Base-by-base conservation (phyloP, 2,113 vertebrate species). In the Aegypius monachus region DNA sequence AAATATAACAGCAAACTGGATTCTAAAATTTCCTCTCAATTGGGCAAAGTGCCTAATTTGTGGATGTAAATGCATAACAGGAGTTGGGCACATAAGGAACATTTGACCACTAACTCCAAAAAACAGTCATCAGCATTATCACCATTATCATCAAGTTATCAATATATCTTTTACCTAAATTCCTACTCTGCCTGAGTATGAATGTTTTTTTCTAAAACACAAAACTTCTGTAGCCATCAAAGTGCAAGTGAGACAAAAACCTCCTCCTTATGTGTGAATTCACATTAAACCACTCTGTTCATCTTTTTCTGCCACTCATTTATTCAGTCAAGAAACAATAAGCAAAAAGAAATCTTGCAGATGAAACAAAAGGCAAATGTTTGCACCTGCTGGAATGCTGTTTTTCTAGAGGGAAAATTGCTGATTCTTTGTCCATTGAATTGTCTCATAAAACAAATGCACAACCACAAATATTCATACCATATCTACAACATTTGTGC, bases 391-490 rank as follows among this genome's bases (percentile, higher is more conserved):
- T 56, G 43, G 93, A 92, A 55, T 81, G 68, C 48, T 95, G 81
- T 42, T 96, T 92, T 92, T 96, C 59, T 90, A 86, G 53, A 10
- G 26, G 19, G 21, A 95, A 94, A 90, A 67, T 67, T 93, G n/a
- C 27, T 62, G 55, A 85, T 90, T 94, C 34, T 73, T 97, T 65
- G 34, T 75, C 29, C 56, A 55, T 65, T 92, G 15, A 55, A 74
- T 88, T 95, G n/a, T 90, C 26, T 95, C 32, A 75, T 55, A 86
- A 94, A 96, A 90, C 21, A 87, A 96, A 82, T 26, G 42, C n/a
- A 71, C 13, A 88, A 90, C 36, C 22, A 95, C 53, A 85, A 95
- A 84, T 88, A 96, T 94, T 96, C 56, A 88, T 88, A 61, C 19
- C 45, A 55, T 40, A 94, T 80, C 53, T 95, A 80, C 42, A 97